Percentiles rank a stretch among this genome's conserved stretches.
Conservation (phyloP, 1,140 invertebrate genomes). For the Notospermus geniculatus region DNA sequence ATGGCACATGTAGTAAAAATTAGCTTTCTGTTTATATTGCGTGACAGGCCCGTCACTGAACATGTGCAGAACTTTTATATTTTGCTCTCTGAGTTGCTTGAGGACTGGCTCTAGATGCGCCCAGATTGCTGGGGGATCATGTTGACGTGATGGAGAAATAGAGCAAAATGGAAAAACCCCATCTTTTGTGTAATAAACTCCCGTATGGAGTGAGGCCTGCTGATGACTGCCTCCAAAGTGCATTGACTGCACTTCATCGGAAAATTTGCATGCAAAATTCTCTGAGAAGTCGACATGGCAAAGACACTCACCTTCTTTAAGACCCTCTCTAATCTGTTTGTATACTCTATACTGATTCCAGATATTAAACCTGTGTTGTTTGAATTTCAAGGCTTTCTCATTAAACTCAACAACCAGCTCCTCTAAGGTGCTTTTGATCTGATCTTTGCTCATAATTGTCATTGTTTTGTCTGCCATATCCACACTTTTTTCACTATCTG, state of each 20-base stretch:
- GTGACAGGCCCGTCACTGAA: slow-evolving; percentile 1
- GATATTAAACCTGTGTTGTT: slow-evolving; percentile 19
- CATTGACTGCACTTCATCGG: slow-evolving; percentile 26
- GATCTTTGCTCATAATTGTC: slow-evolving; percentile 9
- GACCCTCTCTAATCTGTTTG: slow-evolving; percentile 14
- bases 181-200: slow-evolving; percentile 13
- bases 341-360: slow-evolving; percentile 23
- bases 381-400: slow-evolving; percentile 16
- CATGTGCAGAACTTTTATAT: slow-evolving; percentile 3
- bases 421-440: not conserved
- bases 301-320: slow-evolving; percentile 17
- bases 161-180: slow-evolving; percentile 17
- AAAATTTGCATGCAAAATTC: slow-evolving; percentile 27
- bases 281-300: slow-evolving; percentile 30
- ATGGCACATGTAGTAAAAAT: not conserved
- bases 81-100: slow-evolving; percentile 13
- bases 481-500: slow-evolving; percentile 1
- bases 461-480: slow-evolving; percentile 10
- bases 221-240: slow-evolving; percentile 28
- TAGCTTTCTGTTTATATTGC: slow-evolving; percentile 4
- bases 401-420: slow-evolving; percentile 11
- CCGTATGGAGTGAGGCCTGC: slow-evolving; percentile 26
- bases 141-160: slow-evolving; percentile 24
- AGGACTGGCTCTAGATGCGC: slow-evolving; percentile 28
- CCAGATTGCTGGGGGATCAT: slow-evolving; percentile 32